Evolutionary conservation across 2,797 vertebrate species (phyloP), one percentile per base, ranked within the genome.

Genomic region (Girardinus metallicus): DNA sequence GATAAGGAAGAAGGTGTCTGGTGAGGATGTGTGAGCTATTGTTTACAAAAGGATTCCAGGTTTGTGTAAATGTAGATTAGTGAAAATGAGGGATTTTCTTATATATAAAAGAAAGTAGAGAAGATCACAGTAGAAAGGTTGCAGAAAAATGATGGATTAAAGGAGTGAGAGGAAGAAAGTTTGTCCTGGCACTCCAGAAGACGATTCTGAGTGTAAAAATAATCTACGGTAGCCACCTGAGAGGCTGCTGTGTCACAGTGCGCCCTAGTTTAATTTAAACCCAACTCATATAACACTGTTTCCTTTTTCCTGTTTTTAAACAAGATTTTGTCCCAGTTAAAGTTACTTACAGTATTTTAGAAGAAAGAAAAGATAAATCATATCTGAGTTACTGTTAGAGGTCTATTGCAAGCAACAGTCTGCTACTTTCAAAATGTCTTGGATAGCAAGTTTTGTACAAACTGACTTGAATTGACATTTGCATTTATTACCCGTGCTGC

Each of bases 141-240:
- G 62, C 80, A 81, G 79, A 85, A 89, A 86, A 80, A 77, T 57
- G 70, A 83, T 75, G 82, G 73, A 85, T 78, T 62, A 76, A 83
- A 66, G 80, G 85, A 89, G 89, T 57, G 34, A 77, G 83, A 84
- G 90, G 89, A 92, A 82, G 86, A 93, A 90, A 92, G 91, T 94
- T 91, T 87, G 94, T 93, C 93, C 95, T 93, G 94, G 92, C 89
- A 91, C 92, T 94, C 91, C 86, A 94, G 93, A 95, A 95, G 94
- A 92, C 86, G 90, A 91, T 91, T 88, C 92, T 8, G 82, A 91
- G 93, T 95, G 92, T 95, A 96, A 96, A 96, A 96, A 96, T 95
- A 96, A 95, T 92, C 94, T 92, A 87, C 81, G 76, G 79, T 91
- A 94, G 88, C 94, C 96, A 95, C 95, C 94, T 96, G 96, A 96